phyloP scores from a whole-genome alignment of 1,140 invertebrate species.

The Cyrtorhinus lividipennis region DNA sequence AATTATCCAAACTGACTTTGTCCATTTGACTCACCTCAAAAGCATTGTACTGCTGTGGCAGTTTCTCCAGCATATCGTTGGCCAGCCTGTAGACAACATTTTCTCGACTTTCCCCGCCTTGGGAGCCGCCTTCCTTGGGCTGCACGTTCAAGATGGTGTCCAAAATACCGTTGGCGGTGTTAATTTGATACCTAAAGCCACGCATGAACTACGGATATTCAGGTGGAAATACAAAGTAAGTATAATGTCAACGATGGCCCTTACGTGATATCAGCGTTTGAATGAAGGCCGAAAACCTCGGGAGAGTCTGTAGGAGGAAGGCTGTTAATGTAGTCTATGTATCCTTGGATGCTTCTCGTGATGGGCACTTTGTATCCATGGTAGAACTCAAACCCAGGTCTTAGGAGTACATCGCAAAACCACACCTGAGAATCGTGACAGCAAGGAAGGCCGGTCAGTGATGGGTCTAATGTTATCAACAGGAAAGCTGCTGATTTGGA shows the following conservation, averaged over 20 bases:
- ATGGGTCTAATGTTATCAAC: too few species aligned
- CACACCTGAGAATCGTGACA: slow-evolving; percentile 43
- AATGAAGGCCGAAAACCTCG: slow-evolving; percentile 90
- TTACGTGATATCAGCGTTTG: slow-evolving; percentile 90
- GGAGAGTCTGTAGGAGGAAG: slow-evolving; percentile 77
- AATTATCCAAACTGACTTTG: too few species aligned
- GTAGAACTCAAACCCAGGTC: slow-evolving; percentile 76
- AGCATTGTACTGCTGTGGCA: slow-evolving; percentile 75
- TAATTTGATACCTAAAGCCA: slow-evolving; percentile 71
- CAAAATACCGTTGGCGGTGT: slow-evolving; percentile 82
- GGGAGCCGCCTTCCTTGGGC: slow-evolving; percentile 81
- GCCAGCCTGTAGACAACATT: slow-evolving; percentile 77
- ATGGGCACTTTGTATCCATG: slow-evolving; percentile 72
- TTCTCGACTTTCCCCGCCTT: slow-evolving; percentile 74
- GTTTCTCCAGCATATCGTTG: slow-evolving; percentile 84
- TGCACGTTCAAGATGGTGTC: slow-evolving; percentile 90
- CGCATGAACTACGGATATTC: too few species aligned
- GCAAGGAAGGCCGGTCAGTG: too few species aligned
- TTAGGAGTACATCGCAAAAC: slow-evolving; percentile 74
- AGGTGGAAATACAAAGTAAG: too few species aligned
- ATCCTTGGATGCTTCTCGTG: slow-evolving; percentile 56
- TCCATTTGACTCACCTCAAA: slow-evolving; percentile 83
- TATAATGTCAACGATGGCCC: too few species aligned
- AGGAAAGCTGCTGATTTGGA: background rate
- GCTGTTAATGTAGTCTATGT: slow-evolving; percentile 73